phyloP scores from a whole-genome alignment of 2,888 invertebrate species.

The Falcaria lacertinaria region DNA sequence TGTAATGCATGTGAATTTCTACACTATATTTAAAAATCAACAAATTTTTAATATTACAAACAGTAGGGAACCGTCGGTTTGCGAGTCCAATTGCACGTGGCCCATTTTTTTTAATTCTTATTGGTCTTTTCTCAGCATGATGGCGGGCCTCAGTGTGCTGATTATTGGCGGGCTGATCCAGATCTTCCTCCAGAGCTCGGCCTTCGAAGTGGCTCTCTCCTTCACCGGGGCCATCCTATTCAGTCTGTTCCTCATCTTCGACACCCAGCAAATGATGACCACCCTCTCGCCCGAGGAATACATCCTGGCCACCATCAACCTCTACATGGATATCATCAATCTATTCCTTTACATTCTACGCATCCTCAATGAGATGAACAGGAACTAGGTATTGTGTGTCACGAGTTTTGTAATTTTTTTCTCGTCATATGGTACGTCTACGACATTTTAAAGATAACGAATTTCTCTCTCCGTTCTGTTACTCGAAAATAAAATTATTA shows the following conservation, averaged over 20 bases:
- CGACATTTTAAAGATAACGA: no score
- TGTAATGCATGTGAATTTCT: no score
- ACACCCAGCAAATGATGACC: conserved; percentile 91
- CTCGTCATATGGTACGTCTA: no score
- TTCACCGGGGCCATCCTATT: conserved; percentile 88
- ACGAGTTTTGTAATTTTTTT: background rate
- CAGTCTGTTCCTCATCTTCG: conserved; percentile 90
- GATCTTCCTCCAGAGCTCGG: conserved; percentile 85
- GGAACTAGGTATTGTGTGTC: conserved; percentile 50
- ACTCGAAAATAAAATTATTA: no score
- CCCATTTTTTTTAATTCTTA: background rate
- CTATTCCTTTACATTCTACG: conserved; percentile 89
- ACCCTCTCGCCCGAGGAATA: conserved; percentile 92
- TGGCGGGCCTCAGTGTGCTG: conserved; percentile 83
- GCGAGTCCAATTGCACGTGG: no score
- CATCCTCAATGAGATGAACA: conserved; percentile 82
- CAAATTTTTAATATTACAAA: no score
- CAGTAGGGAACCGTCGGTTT: no score
- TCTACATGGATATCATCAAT: conserved; percentile 93
- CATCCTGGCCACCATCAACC: conserved; percentile 90
- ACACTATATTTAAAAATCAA: no score
- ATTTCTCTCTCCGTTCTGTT: no score
- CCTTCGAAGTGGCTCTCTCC: conserved; percentile 85
- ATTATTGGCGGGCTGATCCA: conserved; percentile 86
- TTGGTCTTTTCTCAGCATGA: conserved; percentile 68